phyloP scores from a whole-genome alignment of 1,140 invertebrate genomes.

The Conus ventricosus region DNA sequence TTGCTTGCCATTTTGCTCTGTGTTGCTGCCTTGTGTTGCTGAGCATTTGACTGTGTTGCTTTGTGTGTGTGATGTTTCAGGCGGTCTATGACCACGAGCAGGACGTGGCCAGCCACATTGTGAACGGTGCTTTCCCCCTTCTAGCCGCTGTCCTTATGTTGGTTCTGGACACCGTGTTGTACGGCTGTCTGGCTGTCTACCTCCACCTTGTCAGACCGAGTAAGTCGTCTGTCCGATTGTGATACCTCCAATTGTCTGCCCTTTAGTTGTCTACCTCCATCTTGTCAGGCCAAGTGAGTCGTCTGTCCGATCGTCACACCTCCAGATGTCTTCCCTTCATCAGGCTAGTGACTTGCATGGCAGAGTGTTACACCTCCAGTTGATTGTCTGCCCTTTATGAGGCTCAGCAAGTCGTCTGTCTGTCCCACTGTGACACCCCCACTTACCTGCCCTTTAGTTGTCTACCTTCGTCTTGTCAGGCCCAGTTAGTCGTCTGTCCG shows the following conservation, averaged over 20 bases:
- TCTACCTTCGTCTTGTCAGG: conserved; percentile 9
- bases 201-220: conserved; percentile 8
- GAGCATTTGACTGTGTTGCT: background rate
- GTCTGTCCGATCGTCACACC: too few species aligned
- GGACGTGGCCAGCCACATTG: too few species aligned
- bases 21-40: background rate
- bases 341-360: too few species aligned
- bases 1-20: too few species aligned
- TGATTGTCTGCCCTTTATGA: too few species aligned
- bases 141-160: conserved; percentile 2
- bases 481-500: background rate
- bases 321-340: too few species aligned
- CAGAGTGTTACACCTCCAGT: too few species aligned
- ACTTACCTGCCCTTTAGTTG: background rate
- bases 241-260: too few species aligned
- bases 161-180: background rate
- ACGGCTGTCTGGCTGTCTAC: conserved; percentile 10
- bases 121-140: conserved; percentile 8
- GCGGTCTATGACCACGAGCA: conserved; percentile 10
- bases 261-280: conserved; percentile 15
- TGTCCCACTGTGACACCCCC: too few species aligned
- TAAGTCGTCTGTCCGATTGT: background rate
- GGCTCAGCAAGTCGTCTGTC: too few species aligned
- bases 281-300: background rate
- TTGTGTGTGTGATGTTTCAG: background rate